Evolutionary conservation across 35 echinoderm and acorn worm species (phyloP).

Genomic region (Stichopus chloronotus): DNA sequence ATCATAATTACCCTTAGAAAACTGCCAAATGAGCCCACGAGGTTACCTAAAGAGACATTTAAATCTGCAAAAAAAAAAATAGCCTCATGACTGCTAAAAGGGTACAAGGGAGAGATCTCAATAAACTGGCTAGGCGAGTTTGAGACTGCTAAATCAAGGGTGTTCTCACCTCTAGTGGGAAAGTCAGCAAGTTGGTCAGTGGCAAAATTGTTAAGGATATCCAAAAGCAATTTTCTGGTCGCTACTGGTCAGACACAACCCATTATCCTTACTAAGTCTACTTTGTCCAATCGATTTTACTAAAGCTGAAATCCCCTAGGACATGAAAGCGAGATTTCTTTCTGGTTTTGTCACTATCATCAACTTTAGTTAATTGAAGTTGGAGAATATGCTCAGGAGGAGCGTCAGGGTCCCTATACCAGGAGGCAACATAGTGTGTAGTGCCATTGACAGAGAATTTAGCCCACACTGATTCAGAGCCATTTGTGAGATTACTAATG

Average conservation of each 20-base stretch:
- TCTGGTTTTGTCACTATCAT: slow-evolving; percentile 1
- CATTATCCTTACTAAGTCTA: not conserved
- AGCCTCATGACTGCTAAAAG: not conserved
- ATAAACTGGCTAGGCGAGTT: slow-evolving; percentile 12
- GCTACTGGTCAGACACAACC: not conserved
- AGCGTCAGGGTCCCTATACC: slow-evolving; percentile 41
- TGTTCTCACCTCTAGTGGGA: not conserved
- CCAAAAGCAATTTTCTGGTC: not conserved
- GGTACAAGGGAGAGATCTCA: not conserved
- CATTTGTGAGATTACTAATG: not conserved
- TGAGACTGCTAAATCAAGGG: not conserved
- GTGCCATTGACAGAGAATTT: slow-evolving; percentile 7
- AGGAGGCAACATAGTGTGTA: slow-evolving; percentile 27
- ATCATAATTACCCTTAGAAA: slow-evolving; percentile 11
- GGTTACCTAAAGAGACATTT: slow-evolving; percentile 16
- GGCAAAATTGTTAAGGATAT: slow-evolving; percentile 28
- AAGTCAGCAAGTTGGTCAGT: not conserved
- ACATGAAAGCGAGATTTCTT: slow-evolving; percentile 45
- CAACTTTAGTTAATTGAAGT: slow-evolving; percentile 1
- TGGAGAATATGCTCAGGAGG: slow-evolving; percentile 17
- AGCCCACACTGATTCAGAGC: slow-evolving; percentile 33
- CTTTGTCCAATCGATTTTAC: slow-evolving; percentile 6
- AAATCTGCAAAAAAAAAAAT: not conserved
- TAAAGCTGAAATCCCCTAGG: slow-evolving; percentile 1
- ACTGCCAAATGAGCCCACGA: not conserved